phyloP scores from a whole-genome alignment of 2,888 invertebrate genomes.

The Mallateleia sp. region DNA sequence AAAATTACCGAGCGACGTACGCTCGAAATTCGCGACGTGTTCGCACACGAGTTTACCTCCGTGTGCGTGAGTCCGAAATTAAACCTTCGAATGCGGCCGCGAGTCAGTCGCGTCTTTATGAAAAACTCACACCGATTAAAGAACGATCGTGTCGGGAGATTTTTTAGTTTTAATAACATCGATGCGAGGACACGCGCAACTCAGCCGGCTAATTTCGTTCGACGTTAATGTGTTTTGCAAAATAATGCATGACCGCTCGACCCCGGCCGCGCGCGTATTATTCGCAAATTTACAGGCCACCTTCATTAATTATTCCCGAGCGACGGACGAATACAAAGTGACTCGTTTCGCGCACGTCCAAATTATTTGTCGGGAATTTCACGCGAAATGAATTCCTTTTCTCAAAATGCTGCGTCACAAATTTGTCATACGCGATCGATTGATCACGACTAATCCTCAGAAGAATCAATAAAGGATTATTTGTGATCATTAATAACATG shows the following conservation, averaged over 20 bases:
- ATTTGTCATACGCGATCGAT: conserved; percentile 28
- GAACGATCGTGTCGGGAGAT: not conserved
- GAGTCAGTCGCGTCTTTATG: not conserved
- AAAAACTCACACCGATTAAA: conserved; percentile 18
- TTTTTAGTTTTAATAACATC: not conserved
- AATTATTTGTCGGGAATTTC: conserved; percentile 60
- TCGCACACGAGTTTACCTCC: conserved; percentile 5
- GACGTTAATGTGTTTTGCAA: conserved; percentile 36
- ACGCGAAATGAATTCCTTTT: conserved; percentile 54
- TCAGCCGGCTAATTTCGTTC: conserved; percentile 15
- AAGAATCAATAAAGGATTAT: no score
- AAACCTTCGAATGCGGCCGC: conserved; percentile 29
- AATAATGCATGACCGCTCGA: conserved; percentile 62
- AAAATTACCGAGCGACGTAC: conserved; percentile 44
- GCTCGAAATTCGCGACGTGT: conserved; percentile 12
- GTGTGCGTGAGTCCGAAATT: conserved; percentile 10
- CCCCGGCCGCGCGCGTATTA: conserved; percentile 61
- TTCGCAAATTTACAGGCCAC: conserved; percentile 72
- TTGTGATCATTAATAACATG: no score
- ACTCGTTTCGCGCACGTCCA: conserved; percentile 54
- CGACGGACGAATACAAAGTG: conserved; percentile 71
- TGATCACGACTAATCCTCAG: not conserved
- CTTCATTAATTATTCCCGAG: conserved; percentile 70
- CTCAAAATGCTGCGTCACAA: conserved; percentile 10
- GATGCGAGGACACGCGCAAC: not conserved